phyloP scores from a whole-genome alignment of 2,113 vertebrate genomes.

The Reinhardtius hippoglossoides region DNA sequence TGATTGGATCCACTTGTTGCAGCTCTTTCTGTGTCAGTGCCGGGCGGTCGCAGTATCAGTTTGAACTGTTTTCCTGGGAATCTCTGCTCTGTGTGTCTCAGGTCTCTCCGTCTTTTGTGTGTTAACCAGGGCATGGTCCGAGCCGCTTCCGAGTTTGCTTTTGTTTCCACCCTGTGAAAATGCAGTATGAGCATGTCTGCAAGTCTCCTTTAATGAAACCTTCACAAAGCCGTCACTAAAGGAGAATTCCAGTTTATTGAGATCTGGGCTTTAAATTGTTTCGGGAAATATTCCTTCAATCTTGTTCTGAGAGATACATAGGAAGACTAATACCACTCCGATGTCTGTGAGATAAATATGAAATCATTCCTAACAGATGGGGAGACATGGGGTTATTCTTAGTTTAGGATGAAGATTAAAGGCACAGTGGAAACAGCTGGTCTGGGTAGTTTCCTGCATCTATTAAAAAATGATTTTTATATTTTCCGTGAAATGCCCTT shows the following conservation, averaged over 20 bases:
- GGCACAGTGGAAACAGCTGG: too few species aligned
- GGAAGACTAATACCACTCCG: too few species aligned
- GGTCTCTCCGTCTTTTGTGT: constrained; percentile 69
- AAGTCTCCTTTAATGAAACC: constrained; percentile 24
- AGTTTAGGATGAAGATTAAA: too few species aligned
- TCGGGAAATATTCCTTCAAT: background rate
- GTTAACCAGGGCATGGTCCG: constrained; percentile 65
- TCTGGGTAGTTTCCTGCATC: too few species aligned
- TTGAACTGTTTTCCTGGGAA: constrained; percentile 58
- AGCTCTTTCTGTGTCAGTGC: constrained; percentile 56
- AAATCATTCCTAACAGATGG: too few species aligned
- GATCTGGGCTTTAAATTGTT: background rate
- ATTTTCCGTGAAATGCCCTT: too few species aligned
- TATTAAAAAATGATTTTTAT: too few species aligned
- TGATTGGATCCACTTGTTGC: constrained; percentile 56
- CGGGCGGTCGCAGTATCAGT: constrained; percentile 30
- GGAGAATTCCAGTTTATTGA: background rate
- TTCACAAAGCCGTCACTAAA: constrained; percentile 3
- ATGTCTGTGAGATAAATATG: too few species aligned
- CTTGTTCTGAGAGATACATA: too few species aligned
- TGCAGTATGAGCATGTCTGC: constrained; percentile 22
- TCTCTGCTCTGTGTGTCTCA: constrained; percentile 60
- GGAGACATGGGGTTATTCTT: too few species aligned
- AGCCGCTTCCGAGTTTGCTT: constrained; percentile 56
- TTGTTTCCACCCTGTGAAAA: constrained; percentile 66